phyloP scores from a whole-genome alignment of 2,797 vertebrate species.

The Capromys pilorides region DNA sequence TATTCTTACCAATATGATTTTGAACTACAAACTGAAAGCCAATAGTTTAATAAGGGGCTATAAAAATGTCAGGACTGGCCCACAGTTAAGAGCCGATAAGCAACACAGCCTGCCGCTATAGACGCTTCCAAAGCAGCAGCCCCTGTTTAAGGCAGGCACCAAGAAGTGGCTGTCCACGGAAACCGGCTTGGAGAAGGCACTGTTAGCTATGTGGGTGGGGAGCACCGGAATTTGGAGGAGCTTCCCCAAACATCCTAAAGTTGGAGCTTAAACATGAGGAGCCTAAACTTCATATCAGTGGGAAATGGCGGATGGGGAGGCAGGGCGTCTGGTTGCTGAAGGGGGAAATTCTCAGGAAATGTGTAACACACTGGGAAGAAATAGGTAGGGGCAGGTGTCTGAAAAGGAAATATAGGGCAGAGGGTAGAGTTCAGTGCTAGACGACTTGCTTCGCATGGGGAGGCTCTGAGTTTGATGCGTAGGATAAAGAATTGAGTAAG shows the following conservation, averaged over 20 bases:
- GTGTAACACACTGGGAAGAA: not conserved
- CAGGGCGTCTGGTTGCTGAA: not conserved
- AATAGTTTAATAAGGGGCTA: not conserved
- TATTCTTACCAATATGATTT: conserved; percentile 55
- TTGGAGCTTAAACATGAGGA: not conserved
- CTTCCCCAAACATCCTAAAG: not conserved
- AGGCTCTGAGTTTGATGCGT: not conserved
- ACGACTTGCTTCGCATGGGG: not conserved
- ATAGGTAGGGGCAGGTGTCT: not conserved
- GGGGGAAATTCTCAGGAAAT: not conserved
- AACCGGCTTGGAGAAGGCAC: not conserved
- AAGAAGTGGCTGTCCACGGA: not conserved
- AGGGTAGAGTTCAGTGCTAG: not conserved
- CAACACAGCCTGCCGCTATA: not conserved
- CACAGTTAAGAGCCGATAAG: not conserved
- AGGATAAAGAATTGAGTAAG: not conserved
- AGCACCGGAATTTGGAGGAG: fast-evolving
- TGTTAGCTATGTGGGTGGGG: no score
- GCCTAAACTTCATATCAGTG: not conserved
- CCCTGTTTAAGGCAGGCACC: not conserved
- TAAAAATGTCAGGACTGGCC: conserved; percentile 50
- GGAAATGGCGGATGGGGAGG: fast-evolving
- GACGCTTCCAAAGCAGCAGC: not conserved
- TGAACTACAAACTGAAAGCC: conserved; percentile 46
- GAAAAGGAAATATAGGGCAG: not conserved